A percentile compares a stretch with the other conserved stretches of the same genome.
These are phyloP conservation scores for Perca flavescens DNA, from an alignment of 2,113 vertebrate genomes.

Conservation along the genomic window DNA sequence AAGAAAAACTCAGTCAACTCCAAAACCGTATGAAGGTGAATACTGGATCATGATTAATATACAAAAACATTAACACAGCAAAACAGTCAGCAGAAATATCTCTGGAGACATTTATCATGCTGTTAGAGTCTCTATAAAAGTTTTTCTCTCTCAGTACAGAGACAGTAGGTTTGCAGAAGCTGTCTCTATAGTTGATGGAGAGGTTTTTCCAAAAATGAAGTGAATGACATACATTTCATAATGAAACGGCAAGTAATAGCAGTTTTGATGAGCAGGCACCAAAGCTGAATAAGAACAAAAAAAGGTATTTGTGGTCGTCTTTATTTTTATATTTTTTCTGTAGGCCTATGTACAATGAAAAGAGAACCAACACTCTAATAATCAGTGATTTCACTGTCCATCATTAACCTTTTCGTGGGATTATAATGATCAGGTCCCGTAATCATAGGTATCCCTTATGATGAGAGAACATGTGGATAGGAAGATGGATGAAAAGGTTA, in stretches of 20 bases:
- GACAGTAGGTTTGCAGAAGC: slow-evolving; percentile 2
- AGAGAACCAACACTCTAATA: background rate
- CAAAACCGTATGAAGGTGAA: background rate
- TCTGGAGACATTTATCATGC: slow-evolving; percentile 15
- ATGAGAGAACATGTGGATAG: slow-evolving; percentile 59
- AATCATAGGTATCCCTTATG: slow-evolving; percentile 65
- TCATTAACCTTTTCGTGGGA: slow-evolving; percentile 69
- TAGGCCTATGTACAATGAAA: background rate
- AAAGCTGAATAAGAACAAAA: background rate
- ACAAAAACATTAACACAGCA: slow-evolving; percentile 24
- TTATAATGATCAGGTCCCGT: slow-evolving; percentile 63
- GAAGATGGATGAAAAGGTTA: slow-evolving; percentile 70
- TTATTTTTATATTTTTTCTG: background rate
- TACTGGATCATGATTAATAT: slow-evolving; percentile 1
- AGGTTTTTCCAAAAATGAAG: background rate
- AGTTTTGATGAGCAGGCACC: background rate
- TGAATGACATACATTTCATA: background rate
- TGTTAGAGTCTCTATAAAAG: background rate
- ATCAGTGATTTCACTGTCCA: slow-evolving; percentile 4
- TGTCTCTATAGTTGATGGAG: background rate
- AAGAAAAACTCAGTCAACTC: background rate
- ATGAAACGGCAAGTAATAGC: background rate
- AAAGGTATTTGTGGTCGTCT: background rate
- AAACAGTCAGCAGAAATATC: slow-evolving; percentile 19
- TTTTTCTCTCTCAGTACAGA: background rate